Percentiles rank a stretch among this genome's conserved stretches.
phyloP scores from a whole-genome alignment of 2,888 invertebrate species.

The Rhagonycha fulva region DNA sequence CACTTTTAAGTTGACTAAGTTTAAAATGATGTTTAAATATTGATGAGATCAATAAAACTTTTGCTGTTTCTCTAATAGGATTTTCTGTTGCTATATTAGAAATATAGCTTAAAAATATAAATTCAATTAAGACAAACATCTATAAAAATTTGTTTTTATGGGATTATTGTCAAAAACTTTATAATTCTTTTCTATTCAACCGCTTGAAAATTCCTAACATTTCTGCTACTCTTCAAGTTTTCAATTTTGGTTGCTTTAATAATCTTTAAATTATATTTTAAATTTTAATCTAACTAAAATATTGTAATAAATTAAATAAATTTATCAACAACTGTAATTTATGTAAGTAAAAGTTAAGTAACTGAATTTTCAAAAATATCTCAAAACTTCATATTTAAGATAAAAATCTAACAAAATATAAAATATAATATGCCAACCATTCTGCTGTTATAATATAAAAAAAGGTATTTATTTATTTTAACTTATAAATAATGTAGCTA shows the following conservation, averaged over 20 bases:
- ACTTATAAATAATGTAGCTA: neutral
- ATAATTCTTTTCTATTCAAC: neutral
- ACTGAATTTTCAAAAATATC: neutral
- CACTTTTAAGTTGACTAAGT: constrained; percentile 1
- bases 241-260: neutral
- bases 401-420: neutral
- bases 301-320: neutral
- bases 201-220: neutral
- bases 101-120: neutral
- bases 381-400: neutral
- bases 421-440: neutral
- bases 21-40: constrained; percentile 32
- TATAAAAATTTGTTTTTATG: neutral
- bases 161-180: neutral
- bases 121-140: neutral
- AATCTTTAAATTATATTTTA: neutral
- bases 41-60: constrained; percentile 31
- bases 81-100: neutral
- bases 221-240: neutral
- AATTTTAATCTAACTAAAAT: neutral
- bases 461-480: neutral
- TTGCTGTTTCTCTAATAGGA: neutral
- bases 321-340: neutral
- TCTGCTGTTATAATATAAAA: neutral
- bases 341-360: neutral